Evolutionary conservation across 2,888 invertebrate genomes (phyloP).

Genomic region (Coleophora flavipennella): DNA sequence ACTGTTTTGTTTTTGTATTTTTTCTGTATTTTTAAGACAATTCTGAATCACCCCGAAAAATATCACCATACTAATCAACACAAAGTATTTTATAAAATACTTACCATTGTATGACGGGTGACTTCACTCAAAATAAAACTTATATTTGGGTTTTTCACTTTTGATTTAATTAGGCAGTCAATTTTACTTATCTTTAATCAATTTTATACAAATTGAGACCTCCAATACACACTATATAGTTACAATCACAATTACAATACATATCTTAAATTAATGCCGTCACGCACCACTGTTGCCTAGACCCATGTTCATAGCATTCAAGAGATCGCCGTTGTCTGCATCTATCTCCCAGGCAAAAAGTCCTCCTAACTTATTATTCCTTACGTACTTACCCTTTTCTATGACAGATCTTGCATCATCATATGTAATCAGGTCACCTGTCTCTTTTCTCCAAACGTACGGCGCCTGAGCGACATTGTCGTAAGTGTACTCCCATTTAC

Average conservation of each 20-base stretch:
- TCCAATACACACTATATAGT: constrained; percentile 20
- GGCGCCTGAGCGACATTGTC: constrained; percentile 61
- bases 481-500: constrained; percentile 61
- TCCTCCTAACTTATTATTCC: constrained; percentile 60
- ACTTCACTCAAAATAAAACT: no score
- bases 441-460: constrained; percentile 55
- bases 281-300: constrained; percentile 47
- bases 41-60: no score
- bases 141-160: no score
- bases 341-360: constrained; percentile 65
- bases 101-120: no score
- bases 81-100: no score
- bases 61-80: no score
- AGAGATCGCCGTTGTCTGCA: constrained; percentile 60
- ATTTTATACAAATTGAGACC: constrained; percentile 28
- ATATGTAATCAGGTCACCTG: constrained; percentile 59
- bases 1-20: no score
- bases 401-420: constrained; percentile 60
- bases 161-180: no score
- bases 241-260: constrained; percentile 20
- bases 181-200: no score
- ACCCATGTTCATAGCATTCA: constrained; percentile 65
- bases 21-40: no score
- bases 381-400: constrained; percentile 62
- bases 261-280: constrained; percentile 5